Base-by-base conservation (phyloP, 2,797 vertebrate genomes). In the Kryptopterus vitreolus region DNA sequence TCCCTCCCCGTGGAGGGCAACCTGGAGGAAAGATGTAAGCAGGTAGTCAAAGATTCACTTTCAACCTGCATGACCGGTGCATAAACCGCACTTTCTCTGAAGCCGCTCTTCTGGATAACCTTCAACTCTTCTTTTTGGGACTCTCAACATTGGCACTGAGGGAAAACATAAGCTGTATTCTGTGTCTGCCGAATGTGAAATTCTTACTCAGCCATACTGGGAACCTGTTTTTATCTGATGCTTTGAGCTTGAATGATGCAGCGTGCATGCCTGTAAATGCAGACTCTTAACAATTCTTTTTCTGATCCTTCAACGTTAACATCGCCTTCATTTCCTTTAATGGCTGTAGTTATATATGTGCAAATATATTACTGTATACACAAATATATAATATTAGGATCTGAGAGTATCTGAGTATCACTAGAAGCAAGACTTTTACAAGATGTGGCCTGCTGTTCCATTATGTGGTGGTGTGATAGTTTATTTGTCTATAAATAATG, bases 11-110 rank as follows among this genome's bases (percentile, higher is more conserved):
- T 94, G 89, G 95, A 96, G 92, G 93, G 94, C 91, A 94, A 95
- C 93, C 92, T 96, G 95, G 96, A 97, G 92, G 95, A 97, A 89
- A 95, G 93, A 85, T 96, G 96, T 93, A 97, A 97, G 94, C 96
- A 97, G 96, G 96, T 97, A 97, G 94, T 93, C 22, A n/a, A 77
- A 68, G 43, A 43, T 53, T 79, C 63, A 70, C 73, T 77, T 77
- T 66, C 35, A 38, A 73, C 61, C 73, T 58, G 53, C 78, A 76
- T 66, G 80, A 76, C 71, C 77, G 77, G 58, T 68, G 74, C 70
- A n/a, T n/a, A 76, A 1, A 58, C 8, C 35, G 18, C 38, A 50
- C 48, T 78, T 35, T 78, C 35, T 82, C 73, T 29, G 63, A 31
- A 33, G 82, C 83, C 1, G 13, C 33, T 81, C 62, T 72, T 65